phyloP scores from a whole-genome alignment of 2,113 vertebrate species.

The Amblyornis subalaris region DNA sequence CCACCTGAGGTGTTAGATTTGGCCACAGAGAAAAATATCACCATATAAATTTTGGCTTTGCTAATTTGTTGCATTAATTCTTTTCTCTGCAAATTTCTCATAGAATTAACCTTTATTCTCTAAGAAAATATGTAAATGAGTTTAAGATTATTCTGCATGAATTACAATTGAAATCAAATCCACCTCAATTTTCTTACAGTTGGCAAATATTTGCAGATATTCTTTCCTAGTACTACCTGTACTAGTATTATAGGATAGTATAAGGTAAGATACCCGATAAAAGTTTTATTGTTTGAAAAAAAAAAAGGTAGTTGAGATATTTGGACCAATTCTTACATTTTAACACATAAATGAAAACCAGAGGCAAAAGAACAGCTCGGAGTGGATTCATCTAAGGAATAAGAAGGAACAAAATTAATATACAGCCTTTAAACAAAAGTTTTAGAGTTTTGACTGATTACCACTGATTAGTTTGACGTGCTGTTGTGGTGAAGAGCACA shows the following conservation, averaged over 20 bases:
- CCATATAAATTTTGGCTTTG: not conserved
- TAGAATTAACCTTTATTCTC: not conserved
- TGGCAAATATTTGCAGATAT: not conserved
- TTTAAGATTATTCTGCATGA: not conserved
- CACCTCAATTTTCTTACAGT: not conserved
- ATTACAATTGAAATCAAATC: not conserved
- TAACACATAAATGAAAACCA: not conserved
- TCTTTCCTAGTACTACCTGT: not conserved
- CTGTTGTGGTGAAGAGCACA: not conserved
- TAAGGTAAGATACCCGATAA: not conserved
- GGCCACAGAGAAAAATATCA: not conserved
- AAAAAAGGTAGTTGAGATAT: not conserved
- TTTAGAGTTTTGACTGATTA: not conserved
- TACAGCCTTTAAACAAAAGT: not conserved
- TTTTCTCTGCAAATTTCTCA: not conserved
- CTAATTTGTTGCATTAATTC: not conserved
- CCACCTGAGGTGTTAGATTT: not conserved
- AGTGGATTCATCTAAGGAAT: not conserved
- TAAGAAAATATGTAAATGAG: not conserved
- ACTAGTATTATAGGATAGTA: not conserved
- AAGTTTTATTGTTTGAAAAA: not conserved
- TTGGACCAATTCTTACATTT: not conserved
- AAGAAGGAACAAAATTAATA: not conserved
- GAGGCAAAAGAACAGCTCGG: not conserved
- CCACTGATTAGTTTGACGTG: not conserved